Conservation (phyloP, 2,113 vertebrate genomes). For the Montifringilla adamsi region DNA sequence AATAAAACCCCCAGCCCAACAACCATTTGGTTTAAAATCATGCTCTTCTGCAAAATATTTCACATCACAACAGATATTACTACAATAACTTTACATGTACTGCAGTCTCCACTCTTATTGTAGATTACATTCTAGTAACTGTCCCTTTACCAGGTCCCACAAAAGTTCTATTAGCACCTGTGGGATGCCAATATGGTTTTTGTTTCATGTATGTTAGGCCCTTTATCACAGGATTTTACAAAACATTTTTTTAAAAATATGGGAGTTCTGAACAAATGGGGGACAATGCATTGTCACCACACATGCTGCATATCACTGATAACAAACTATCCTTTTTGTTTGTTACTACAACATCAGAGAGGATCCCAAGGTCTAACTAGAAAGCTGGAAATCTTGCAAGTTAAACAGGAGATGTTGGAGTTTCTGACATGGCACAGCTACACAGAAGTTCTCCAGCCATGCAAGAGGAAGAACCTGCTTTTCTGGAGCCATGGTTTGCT, state of each 20-base stretch:
- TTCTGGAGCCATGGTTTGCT: neutral
- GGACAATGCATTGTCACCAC: neutral
- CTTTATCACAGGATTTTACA: neutral
- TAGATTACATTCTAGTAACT: neutral
- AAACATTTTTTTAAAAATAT: neutral
- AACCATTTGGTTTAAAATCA: neutral
- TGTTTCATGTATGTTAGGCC: neutral
- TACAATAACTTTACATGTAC: neutral
- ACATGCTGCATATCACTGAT: neutral
- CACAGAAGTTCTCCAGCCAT: neutral
- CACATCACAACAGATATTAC: neutral
- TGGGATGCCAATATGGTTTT: neutral
- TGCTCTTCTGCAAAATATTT: neutral
- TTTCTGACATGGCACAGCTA: fast-evolving
- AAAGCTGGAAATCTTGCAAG: neutral
- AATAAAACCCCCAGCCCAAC: neutral
- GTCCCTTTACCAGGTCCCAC: neutral
- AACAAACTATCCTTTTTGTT: neutral
- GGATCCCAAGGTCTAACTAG: neutral
- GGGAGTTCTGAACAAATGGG: neutral
- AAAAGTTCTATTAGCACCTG: neutral
- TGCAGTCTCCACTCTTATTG: neutral
- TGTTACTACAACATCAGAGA: neutral
- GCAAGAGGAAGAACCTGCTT: neutral
- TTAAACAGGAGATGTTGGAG: neutral